Evolutionary conservation across 2,113 vertebrate genomes (phyloP).

Genomic region (Calyptommatus sinebrachiatus): DNA sequence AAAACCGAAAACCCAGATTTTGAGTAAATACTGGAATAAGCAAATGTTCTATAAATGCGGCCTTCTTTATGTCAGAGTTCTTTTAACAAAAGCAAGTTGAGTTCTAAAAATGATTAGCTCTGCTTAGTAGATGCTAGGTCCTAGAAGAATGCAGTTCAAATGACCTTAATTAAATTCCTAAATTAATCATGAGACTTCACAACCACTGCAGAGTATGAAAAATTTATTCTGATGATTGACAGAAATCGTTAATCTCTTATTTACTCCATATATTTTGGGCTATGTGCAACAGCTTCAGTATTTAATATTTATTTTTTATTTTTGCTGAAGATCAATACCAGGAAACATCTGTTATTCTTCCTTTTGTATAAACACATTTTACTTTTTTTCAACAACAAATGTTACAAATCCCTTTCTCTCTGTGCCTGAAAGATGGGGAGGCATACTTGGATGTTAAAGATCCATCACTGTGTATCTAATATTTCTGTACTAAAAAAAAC

Average conservation of each 20-base stretch:
- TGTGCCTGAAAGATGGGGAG: constrained; percentile 37
- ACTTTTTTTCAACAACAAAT: constrained; percentile 26
- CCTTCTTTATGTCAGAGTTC: constrained; percentile 37
- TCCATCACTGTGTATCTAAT: constrained; percentile 13
- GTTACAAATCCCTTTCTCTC: background rate
- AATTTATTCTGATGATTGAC: constrained; percentile 19
- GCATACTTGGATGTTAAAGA: constrained; percentile 41
- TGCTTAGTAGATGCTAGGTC: constrained; percentile 38
- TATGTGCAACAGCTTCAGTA: constrained; percentile 43
- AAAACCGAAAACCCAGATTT: too few species aligned
- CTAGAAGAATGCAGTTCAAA: constrained; percentile 46
- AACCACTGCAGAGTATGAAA: constrained; percentile 52
- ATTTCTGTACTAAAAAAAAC: constrained; percentile 48
- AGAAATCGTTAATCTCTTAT: constrained; percentile 23
- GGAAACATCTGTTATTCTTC: constrained; percentile 48
- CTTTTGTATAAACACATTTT: constrained; percentile 37
- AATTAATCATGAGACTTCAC: constrained; percentile 62
- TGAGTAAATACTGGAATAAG: too few species aligned
- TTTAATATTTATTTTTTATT: constrained; percentile 52
- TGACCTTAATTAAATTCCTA: constrained; percentile 64
- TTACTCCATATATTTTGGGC: constrained; percentile 18
- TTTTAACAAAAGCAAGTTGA: constrained; percentile 54
- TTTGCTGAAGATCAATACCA: constrained; percentile 55
- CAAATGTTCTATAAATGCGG: background rate
- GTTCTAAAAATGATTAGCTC: constrained; percentile 59